A percentile compares a stretch with the other conserved stretches of the same genome.
These are phyloP conservation scores for Austrofundulus limnaeus DNA, from an alignment of 2,113 vertebrate species.

Conservation along the genomic window DNA sequence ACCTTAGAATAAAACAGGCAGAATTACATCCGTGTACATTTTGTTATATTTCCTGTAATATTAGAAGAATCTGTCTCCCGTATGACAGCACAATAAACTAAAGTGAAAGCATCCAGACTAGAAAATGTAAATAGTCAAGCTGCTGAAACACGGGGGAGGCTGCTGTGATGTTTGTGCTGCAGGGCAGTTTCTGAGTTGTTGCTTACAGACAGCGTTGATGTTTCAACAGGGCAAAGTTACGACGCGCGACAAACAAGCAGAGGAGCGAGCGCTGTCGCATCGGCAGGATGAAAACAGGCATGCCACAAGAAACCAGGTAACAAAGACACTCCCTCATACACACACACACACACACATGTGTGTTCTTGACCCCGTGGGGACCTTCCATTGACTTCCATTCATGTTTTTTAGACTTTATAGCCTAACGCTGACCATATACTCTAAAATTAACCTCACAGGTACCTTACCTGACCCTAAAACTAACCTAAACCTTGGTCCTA, in stretches of 20 bases:
- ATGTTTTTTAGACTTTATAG: no score
- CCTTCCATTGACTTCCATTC: no score
- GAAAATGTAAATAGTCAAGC: slow-evolving; percentile 37
- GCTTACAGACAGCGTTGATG: slow-evolving; percentile 51
- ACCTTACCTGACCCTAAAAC: no score
- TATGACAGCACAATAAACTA: not conserved
- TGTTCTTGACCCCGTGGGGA: no score
- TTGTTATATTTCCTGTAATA: no score
- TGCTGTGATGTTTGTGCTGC: slow-evolving; percentile 17
- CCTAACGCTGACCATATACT: no score
- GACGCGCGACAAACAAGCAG: slow-evolving; percentile 92
- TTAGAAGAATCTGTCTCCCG: not conserved
- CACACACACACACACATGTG: no score
- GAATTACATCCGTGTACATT: no score
- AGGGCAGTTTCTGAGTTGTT: slow-evolving; percentile 28
- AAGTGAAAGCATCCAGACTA: slow-evolving; percentile 11
- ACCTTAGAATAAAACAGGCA: no score
- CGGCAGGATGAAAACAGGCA: slow-evolving; percentile 97
- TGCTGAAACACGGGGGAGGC: slow-evolving; percentile 11
- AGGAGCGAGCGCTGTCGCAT: slow-evolving; percentile 89
- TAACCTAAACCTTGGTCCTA: no score
- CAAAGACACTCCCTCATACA: not conserved
- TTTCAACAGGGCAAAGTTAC: slow-evolving; percentile 89
- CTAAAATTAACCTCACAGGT: no score
- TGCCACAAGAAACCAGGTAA: slow-evolving; percentile 92